These are phyloP conservation scores for Fringilla coelebs DNA, from an alignment of 2,797 vertebrate genomes.

Conservation along the genomic window DNA sequence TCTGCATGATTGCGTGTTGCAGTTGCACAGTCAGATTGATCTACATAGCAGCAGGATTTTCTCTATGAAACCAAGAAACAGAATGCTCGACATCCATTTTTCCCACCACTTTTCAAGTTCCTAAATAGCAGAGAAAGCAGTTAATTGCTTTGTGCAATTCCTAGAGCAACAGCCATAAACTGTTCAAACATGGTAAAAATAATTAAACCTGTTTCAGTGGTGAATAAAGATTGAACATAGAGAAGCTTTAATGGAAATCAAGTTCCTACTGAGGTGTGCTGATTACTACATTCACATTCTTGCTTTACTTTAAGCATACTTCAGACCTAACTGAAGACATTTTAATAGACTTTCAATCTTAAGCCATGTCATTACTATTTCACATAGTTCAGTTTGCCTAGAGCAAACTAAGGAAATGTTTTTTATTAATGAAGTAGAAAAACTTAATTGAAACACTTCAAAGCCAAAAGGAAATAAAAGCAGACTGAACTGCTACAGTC, in stretches of 20 bases:
- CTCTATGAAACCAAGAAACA: neutral
- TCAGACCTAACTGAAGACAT: neutral
- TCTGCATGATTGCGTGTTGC: neutral
- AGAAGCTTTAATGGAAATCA: conserved; percentile 22
- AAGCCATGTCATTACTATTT: neutral
- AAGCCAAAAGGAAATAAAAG: neutral
- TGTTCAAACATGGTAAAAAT: neutral
- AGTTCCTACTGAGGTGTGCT: neutral
- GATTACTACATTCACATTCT: conserved; percentile 9
- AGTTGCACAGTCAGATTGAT: neutral
- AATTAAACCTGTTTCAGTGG: conserved; percentile 1
- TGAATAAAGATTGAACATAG: neutral
- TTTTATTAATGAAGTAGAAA: conserved; percentile 23
- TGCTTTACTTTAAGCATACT: neutral
- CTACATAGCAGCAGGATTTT: neutral
- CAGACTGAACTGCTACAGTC: neutral
- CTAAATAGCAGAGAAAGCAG: neutral
- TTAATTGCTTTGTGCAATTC: neutral
- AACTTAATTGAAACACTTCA: neutral
- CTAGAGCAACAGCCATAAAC: neutral
- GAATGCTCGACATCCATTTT: neutral
- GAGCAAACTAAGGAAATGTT: neutral
- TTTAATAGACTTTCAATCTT: neutral
- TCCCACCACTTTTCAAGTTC: neutral
- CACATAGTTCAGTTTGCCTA: neutral